Percentiles rank a stretch among this genome's conserved stretches.
phyloP scores from a whole-genome alignment of 2,113 vertebrate genomes.

The Erythrolamprus reginae region DNA sequence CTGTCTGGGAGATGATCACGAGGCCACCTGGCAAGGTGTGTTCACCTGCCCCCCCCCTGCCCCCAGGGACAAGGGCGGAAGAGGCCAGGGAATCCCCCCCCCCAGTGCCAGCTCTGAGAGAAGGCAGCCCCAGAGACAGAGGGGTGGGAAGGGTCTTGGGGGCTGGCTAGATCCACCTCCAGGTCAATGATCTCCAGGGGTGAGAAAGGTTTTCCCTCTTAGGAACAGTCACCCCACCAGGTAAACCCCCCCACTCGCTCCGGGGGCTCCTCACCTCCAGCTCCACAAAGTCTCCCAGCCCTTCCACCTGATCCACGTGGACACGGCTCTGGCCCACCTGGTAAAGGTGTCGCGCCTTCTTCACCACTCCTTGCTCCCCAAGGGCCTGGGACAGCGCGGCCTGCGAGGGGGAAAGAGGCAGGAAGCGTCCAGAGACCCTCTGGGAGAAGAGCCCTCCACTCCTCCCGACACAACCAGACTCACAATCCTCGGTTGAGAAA shows the following conservation, averaged over 20 bases:
- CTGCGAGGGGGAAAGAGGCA: conserved; percentile 1
- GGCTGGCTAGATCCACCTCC: neutral
- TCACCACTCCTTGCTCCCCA: conserved; percentile 73
- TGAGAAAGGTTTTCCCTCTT: neutral
- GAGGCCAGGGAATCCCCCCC: neutral
- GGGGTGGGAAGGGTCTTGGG: neutral
- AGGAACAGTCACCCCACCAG: too few species aligned
- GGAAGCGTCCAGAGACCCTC: too few species aligned
- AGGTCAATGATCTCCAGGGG: neutral
- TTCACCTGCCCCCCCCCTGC: neutral
- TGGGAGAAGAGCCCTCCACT: too few species aligned
- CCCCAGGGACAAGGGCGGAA: neutral
- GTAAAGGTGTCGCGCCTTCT: conserved; percentile 73
- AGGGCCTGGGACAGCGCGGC: conserved; percentile 68
- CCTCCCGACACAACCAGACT: too few species aligned
- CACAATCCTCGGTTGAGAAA: too few species aligned
- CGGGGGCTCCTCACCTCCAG: conserved; percentile 68
- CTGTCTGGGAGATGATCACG: neutral
- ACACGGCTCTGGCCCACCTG: conserved; percentile 80
- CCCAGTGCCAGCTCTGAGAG: neutral
- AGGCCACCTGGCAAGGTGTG: neutral
- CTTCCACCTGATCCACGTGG: conserved; percentile 77
- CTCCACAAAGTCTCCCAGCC: conserved; percentile 80
- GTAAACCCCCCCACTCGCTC: accelerated
- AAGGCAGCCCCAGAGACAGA: neutral